These are phyloP conservation scores for Vandiemenella viatica DNA, from an alignment of 2,888 invertebrate genomes.

Conservation along the genomic window DNA sequence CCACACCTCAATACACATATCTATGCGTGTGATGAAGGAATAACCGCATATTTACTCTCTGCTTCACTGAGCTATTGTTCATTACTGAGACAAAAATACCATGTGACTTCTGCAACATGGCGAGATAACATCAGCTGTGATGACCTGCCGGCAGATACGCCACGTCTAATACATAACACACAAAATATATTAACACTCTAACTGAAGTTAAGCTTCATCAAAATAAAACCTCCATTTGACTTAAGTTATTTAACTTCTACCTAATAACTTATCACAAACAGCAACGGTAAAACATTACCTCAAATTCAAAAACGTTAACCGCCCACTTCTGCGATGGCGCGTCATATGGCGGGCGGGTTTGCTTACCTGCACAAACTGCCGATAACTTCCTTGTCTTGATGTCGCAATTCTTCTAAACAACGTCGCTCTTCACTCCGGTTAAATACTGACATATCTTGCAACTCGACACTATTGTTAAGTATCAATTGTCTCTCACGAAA, in stretches of 20 bases:
- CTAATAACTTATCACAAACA: too few species aligned
- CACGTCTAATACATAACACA: slow-evolving; percentile 8
- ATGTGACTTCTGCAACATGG: slow-evolving; percentile 20
- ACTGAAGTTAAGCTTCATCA: too few species aligned
- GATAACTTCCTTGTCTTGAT: slow-evolving; percentile 35
- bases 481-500: slow-evolving; percentile 14
- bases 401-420: slow-evolving; percentile 35
- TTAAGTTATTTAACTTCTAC: too few species aligned
- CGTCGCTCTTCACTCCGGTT: slow-evolving; percentile 34
- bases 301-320: background rate
- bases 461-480: slow-evolving; percentile 13
- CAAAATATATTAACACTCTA: too few species aligned
- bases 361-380: slow-evolving; percentile 34
- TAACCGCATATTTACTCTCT: too few species aligned
- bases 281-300: too few species aligned
- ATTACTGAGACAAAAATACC: too few species aligned
- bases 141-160: slow-evolving; percentile 15
- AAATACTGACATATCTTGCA: slow-evolving; percentile 37
- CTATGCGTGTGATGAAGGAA: too few species aligned
- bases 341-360: slow-evolving; percentile 9
- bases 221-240: too few species aligned
- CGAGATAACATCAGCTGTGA: slow-evolving; percentile 21
- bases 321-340: slow-evolving; percentile 11
- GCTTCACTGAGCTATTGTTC: too few species aligned
- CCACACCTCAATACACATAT: too few species aligned